Conservation (phyloP, 2,113 vertebrate genomes). For the Calyptomena viridis region DNA sequence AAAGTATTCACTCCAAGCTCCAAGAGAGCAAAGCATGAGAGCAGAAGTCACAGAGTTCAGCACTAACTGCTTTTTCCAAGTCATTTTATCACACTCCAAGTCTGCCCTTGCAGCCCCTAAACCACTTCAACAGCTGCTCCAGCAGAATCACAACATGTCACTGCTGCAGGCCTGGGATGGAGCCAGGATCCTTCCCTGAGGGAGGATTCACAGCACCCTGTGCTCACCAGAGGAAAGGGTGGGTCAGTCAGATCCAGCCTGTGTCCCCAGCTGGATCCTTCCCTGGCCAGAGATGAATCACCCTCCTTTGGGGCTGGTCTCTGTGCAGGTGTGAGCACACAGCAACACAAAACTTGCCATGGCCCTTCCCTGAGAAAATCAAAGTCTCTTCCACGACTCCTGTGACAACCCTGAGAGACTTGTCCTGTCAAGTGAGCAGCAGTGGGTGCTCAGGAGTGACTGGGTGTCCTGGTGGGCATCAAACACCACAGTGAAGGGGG, state of each 20-base stretch:
- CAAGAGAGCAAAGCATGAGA: not conserved
- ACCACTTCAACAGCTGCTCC: not conserved
- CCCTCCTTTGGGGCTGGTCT: not conserved
- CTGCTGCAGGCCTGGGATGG: not conserved
- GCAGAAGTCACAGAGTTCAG: not conserved
- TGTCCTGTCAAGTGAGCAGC: accelerated
- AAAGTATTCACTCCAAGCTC: not conserved
- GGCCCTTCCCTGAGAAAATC: not conserved
- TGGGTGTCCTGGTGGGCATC: accelerated
- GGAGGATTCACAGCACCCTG: not conserved
- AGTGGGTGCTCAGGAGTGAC: accelerated
- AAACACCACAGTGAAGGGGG: not conserved
- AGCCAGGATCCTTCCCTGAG: not conserved
- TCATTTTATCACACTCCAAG: not conserved
- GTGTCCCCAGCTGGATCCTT: not conserved
- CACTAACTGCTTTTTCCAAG: not conserved
- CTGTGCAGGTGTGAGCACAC: not conserved
- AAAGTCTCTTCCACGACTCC: not conserved
- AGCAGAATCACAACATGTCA: not conserved
- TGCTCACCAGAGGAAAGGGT: not conserved
- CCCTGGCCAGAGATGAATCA: not conserved
- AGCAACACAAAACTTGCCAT: not conserved
- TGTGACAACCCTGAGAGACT: not conserved
- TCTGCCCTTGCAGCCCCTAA: not conserved
- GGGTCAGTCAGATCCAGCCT: not conserved